These are phyloP conservation scores for Notospermus geniculatus DNA, from an alignment of 1,140 invertebrate species.

Conservation along the genomic window DNA sequence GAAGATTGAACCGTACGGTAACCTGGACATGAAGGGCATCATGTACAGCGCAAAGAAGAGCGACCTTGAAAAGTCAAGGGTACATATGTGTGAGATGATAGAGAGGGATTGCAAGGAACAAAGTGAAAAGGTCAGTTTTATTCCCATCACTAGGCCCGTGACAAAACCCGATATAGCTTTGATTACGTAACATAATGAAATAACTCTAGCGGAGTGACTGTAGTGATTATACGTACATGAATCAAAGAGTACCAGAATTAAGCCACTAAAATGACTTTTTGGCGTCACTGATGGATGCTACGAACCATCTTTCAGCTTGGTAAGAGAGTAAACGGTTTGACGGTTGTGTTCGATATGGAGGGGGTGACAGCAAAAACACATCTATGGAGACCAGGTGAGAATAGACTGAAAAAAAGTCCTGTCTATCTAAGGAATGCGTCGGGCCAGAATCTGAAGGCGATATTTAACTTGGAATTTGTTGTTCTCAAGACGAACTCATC, in stretches of 20 bases:
- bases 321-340: slow-evolving; percentile 57
- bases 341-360: slow-evolving; percentile 84
- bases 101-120: slow-evolving; percentile 33
- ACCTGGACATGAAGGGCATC: slow-evolving; percentile 63
- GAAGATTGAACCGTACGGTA: slow-evolving; percentile 50
- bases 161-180: no score
- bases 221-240: no score
- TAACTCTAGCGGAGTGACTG: no score
- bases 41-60: slow-evolving; percentile 72
- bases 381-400: slow-evolving; percentile 77
- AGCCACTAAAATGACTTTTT: no score
- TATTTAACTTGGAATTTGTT: no score
- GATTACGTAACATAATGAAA: no score
- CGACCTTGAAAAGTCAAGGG: slow-evolving; percentile 59
- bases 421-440: no score
- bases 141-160: neutral
- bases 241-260: no score
- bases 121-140: slow-evolving; percentile 32
- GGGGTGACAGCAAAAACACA: slow-evolving; percentile 75
- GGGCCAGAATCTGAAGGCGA: no score
- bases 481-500: no score
- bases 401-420: no score
- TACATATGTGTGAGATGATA: slow-evolving; percentile 40
- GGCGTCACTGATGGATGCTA: no score
- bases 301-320: slow-evolving; percentile 59